Evolutionary conservation across 2,113 vertebrate species (phyloP).

Genomic region (Typhlomys cinereus): DNA sequence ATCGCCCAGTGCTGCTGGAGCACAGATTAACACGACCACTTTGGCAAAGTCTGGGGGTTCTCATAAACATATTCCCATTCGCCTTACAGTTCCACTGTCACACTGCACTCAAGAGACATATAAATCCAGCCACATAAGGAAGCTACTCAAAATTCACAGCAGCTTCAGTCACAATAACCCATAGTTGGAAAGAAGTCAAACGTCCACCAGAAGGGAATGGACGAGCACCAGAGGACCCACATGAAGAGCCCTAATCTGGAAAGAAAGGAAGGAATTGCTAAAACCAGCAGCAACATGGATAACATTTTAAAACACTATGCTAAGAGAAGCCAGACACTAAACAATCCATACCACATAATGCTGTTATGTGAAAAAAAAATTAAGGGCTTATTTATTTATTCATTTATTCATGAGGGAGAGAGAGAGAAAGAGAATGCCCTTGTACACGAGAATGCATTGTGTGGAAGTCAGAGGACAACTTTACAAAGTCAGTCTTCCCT

Average conservation of each 20-base stretch:
- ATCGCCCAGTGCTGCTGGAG: no score
- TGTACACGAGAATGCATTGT: no score
- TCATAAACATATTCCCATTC: not conserved
- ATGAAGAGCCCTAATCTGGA: rapidly evolving
- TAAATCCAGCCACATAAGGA: not conserved
- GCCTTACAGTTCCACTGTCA: not conserved
- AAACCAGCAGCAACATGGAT: no score
- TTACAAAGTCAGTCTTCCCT: no score
- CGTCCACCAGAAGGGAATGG: not conserved
- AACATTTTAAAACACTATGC: not conserved
- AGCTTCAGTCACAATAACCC: not conserved
- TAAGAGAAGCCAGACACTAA: not conserved
- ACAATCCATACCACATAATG: not conserved
- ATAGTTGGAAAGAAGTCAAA: not conserved
- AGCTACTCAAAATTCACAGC: not conserved
- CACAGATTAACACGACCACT: rapidly evolving
- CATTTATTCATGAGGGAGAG: no score
- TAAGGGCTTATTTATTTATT: no score
- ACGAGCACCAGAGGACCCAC: not conserved
- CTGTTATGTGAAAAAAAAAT: not conserved
- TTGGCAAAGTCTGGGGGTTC: not conserved
- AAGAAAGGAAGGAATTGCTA: rapidly evolving
- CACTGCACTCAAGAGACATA: not conserved
- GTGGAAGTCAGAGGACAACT: no score
- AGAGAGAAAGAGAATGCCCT: no score